Base-by-base conservation (phyloP, 92 coral and sea anemone species). In the Palythoa heliodiscus region DNA sequence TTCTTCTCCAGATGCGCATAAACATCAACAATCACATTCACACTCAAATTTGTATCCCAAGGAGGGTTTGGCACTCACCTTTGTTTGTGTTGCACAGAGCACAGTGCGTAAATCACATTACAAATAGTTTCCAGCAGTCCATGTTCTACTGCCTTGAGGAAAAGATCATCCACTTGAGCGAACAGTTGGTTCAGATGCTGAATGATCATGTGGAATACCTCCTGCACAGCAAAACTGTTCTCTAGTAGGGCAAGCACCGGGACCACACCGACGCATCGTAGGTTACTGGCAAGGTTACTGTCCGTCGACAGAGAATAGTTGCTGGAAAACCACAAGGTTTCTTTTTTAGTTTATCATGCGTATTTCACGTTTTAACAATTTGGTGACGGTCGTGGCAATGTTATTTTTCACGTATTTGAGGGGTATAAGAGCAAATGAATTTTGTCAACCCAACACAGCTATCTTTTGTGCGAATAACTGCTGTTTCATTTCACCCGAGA, bases 71-170 rank as follows among this genome's bases (percentile, higher is more conserved):
- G 57, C 66, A 16, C 82, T 47, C 86, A 96, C 99, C 95, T 90
- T 35, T 91, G 91, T 19, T 85, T 90, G 86, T 92, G 85, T 54
- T 87, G 93, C 24, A 93, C 77, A 15, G 89, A 68, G 52, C 97
- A 90, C 60, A 96, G 82, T 11, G 95, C 95, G 64, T 87, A 83
- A 19, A 92, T 86, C 63, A 93, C 97, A 77, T 94, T 96, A 61
- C 94, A 92, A 23, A 96, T 67, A 7, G 99, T 96, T 76, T 94
- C 93, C 67, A 96, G 72, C 75, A 96, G 87, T 40, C 99, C 99
- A 48, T 96, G 95, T 52, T 92, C 98, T 20, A 93, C 93, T 50
- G 99, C 98, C 52, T 94, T 90, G 7, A 96, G 87, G 66, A 95
- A 90, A 83, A 96, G 91, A 70, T 94, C 95, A 75, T 96, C 98